Evolutionary conservation across 1,140 invertebrate genomes (phyloP).

Genomic region (Delia radicum): DNA sequence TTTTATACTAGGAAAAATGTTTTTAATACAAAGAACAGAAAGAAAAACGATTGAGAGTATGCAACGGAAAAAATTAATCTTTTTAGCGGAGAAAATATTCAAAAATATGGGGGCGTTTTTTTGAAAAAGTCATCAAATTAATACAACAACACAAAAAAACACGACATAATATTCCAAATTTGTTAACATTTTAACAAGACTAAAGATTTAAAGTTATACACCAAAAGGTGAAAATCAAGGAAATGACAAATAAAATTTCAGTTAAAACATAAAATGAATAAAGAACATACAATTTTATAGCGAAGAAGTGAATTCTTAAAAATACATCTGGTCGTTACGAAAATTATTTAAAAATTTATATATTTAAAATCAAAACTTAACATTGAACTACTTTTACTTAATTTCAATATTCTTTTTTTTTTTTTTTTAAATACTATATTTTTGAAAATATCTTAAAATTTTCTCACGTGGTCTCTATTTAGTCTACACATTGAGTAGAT

Average conservation of each 20-base stretch:
- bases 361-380: background rate
- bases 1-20: background rate
- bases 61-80: too few species aligned
- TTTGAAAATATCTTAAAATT: too few species aligned
- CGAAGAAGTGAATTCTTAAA: background rate
- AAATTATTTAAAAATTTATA: background rate
- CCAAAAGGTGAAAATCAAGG: constrained; percentile 1
- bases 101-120: background rate
- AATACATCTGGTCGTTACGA: background rate
- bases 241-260: background rate
- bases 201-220: background rate
- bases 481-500: too few species aligned
- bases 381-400: constrained; percentile 16
- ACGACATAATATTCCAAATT: background rate
- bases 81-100: background rate
- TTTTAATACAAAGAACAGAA: constrained; percentile 13
- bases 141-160: background rate
- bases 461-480: too few species aligned
- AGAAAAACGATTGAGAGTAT: background rate
- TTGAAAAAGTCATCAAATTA: background rate
- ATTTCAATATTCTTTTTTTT: background rate
- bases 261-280: background rate
- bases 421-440: background rate
- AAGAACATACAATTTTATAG: background rate
- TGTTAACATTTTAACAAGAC: background rate